Evolutionary conservation across 2,888 invertebrate genomes (phyloP).

Genomic region (Pilophorus perplexus): DNA sequence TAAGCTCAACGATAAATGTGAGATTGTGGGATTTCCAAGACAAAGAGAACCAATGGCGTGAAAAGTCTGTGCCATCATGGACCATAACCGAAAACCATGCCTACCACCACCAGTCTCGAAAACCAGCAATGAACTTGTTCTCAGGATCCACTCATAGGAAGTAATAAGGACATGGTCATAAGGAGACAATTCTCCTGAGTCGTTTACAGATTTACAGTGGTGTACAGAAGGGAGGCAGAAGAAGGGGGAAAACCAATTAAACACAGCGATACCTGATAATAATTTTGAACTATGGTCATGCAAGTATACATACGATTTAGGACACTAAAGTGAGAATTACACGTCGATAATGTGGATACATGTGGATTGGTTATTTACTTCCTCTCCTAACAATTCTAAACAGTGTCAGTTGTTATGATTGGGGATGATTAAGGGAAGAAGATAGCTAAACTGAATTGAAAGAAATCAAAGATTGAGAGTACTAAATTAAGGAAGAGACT

Average conservation of each 20-base stretch:
- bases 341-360: constrained; percentile 6
- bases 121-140: constrained; percentile 19
- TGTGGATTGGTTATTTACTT: constrained; percentile 6
- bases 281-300: constrained; percentile 1
- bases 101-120: constrained; percentile 40
- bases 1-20: no score
- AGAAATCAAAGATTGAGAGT: no score
- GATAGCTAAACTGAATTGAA: no score
- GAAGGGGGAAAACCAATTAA: constrained; percentile 28
- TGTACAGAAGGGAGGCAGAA: constrained; percentile 28
- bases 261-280: no score
- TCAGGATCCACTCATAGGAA: constrained; percentile 28
- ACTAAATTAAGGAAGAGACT: neutral
- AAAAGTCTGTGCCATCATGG: no score
- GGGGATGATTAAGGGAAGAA: constrained; percentile 7
- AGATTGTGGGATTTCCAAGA: no score
- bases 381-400: constrained; percentile 6
- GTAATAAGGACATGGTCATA: constrained; percentile 37
- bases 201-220: constrained; percentile 10
- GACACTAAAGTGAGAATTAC: constrained; percentile 7
- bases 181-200: neutral
- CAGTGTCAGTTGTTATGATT: neutral
- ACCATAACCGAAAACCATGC: constrained; percentile 24
- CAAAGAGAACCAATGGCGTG: no score
- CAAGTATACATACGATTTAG: constrained; percentile 23